Percentiles rank a stretch among this genome's conserved stretches.
Evolutionary conservation across 2,888 invertebrate species (phyloP).

Genomic region (Meteorus colon): DNA sequence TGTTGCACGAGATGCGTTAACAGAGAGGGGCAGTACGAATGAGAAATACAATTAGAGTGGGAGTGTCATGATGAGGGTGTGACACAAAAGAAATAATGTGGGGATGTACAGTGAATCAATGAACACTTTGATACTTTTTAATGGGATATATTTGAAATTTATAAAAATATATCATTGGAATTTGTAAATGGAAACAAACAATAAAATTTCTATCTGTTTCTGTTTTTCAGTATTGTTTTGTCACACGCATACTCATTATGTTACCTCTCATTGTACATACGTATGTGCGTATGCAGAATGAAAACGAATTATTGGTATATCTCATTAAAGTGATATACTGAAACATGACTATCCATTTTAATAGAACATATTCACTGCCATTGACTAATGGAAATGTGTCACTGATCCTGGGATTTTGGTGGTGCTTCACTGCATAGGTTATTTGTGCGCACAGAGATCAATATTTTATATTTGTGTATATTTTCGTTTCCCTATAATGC

Average conservation of each 20-base stretch:
- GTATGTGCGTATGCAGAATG: not conserved
- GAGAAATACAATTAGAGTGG: not conserved
- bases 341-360: not conserved
- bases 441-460: not conserved
- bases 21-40: not conserved
- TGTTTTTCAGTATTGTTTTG: not conserved
- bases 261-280: not conserved
- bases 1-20: not conserved
- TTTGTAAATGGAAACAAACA: not conserved
- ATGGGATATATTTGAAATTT: not conserved
- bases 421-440: not conserved
- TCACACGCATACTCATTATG: not conserved
- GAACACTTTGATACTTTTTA: not conserved
- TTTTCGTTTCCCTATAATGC: not conserved
- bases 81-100: not conserved
- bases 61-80: not conserved
- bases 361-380: conserved; percentile 6
- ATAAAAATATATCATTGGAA: not conserved
- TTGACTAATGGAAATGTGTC: conserved; percentile 13
- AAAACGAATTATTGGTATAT: conserved; percentile 21
- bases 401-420: conserved; percentile 6
- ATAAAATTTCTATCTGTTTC: not conserved
- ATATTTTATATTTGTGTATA: not conserved
- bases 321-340: conserved; percentile 17
- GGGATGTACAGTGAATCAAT: not conserved